Conservation (phyloP, 2,797 vertebrate species). For the Menidia menidia region DNA sequence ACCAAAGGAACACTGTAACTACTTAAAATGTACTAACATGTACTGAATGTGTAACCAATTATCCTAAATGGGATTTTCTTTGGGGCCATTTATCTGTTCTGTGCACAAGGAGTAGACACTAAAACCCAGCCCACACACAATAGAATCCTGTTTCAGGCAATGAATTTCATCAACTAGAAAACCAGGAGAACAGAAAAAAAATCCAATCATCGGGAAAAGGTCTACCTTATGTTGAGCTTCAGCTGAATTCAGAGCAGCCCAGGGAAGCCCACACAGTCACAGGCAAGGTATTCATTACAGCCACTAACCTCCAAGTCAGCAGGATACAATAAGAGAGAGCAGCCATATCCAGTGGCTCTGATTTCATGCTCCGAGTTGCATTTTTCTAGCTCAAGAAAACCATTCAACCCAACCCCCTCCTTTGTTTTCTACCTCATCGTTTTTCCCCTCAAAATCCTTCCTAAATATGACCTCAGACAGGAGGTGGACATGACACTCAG, state of each 20-base stretch:
- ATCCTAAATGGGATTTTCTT: slow-evolving; percentile 45
- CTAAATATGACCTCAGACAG: slow-evolving; percentile 43
- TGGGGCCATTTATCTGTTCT: slow-evolving; percentile 48
- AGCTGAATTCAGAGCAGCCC: slow-evolving; percentile 60
- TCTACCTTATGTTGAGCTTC: slow-evolving; percentile 41
- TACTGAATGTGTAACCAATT: slow-evolving; percentile 42
- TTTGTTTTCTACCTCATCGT: slow-evolving; percentile 50
- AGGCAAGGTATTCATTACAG: slow-evolving; percentile 68
- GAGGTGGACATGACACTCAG: slow-evolving; percentile 37
- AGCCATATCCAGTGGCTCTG: slow-evolving; percentile 56
- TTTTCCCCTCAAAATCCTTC: slow-evolving; percentile 22
- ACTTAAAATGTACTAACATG: slow-evolving; percentile 22
- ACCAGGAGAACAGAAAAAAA: slow-evolving; percentile 2
- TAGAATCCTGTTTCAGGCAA: slow-evolving; percentile 52
- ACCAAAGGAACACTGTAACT: slow-evolving; percentile 11
- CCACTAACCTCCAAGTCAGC: slow-evolving; percentile 72
- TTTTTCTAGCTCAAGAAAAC: slow-evolving; percentile 44
- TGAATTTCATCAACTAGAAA: slow-evolving; percentile 61
- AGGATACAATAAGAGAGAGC: slow-evolving; percentile 46
- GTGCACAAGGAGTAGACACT: slow-evolving; percentile 44
- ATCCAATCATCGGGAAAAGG: slow-evolving; percentile 41
- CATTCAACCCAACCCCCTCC: slow-evolving; percentile 38
- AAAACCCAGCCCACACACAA: slow-evolving; percentile 36
- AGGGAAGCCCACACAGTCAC: slow-evolving; percentile 54
- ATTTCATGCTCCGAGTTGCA: slow-evolving; percentile 63